Evolutionary conservation across 2,888 invertebrate species (phyloP).

Genomic region (Phania funesta): DNA sequence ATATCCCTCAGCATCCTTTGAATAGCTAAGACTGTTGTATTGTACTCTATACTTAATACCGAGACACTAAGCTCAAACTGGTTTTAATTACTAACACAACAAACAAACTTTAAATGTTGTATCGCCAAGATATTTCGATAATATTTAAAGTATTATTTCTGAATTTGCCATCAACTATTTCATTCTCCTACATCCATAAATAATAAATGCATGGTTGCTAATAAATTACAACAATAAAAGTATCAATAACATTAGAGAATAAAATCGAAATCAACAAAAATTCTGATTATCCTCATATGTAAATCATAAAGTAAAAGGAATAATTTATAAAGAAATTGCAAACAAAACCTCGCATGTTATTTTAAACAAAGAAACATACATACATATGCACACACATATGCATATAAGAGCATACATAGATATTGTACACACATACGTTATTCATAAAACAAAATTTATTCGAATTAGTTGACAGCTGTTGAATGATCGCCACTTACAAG

Average conservation of each 20-base stretch:
- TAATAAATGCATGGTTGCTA: not conserved
- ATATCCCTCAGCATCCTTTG: too few relatives aligned
- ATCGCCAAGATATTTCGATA: too few relatives aligned
- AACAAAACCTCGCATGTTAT: not conserved
- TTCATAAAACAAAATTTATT: conserved; percentile 71
- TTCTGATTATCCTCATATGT: conserved; percentile 41
- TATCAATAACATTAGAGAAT: conserved; percentile 21
- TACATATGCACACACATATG: not conserved
- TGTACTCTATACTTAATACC: too few relatives aligned
- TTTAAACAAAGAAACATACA: not conserved
- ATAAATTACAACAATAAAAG: conserved; percentile 27
- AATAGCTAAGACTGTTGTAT: too few relatives aligned
- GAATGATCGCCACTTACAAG: conserved; percentile 65
- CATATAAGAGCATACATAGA: not conserved
- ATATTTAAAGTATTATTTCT: too few relatives aligned
- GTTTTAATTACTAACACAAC: too few relatives aligned
- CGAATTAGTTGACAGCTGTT: conserved; percentile 75
- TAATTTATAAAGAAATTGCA: conserved; percentile 44
- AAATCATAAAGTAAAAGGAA: not conserved
- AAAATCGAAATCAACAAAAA: conserved; percentile 30
- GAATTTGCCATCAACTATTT: too few relatives aligned
- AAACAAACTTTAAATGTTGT: too few relatives aligned
- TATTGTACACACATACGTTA: not conserved
- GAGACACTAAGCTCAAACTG: too few relatives aligned
- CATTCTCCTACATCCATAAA: not conserved